These are phyloP conservation scores for Phalloptychus januarius DNA, from an alignment of 2,797 vertebrate species.

Conservation along the genomic window DNA sequence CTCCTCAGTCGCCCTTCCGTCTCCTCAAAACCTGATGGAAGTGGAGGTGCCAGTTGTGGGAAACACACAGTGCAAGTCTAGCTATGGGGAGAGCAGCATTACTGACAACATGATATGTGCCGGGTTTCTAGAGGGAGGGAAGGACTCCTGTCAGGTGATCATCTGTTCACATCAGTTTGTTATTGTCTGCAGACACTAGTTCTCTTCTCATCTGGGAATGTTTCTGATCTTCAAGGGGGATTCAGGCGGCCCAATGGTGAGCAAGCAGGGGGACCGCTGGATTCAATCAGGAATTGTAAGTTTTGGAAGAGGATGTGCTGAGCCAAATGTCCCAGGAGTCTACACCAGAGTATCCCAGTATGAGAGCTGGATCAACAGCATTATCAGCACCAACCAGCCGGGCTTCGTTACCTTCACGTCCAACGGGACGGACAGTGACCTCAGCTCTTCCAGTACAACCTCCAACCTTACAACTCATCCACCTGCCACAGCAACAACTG, in stretches of 20 bases:
- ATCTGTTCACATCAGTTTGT: background rate
- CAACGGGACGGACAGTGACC: slow-evolving; percentile 53
- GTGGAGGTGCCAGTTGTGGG: slow-evolving; percentile 67
- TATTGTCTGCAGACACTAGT: background rate
- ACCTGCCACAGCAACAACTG: background rate
- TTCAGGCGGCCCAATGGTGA: slow-evolving; percentile 20
- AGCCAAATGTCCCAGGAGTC: slow-evolving; percentile 45
- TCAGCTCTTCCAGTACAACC: slow-evolving; percentile 45
- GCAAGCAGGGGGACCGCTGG: slow-evolving; percentile 1
- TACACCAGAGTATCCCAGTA: slow-evolving; percentile 67
- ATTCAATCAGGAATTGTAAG: slow-evolving; percentile 55
- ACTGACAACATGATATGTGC: slow-evolving; percentile 77
- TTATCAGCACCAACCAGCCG: slow-evolving; percentile 25
- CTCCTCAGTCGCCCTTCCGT: slow-evolving; percentile 30
- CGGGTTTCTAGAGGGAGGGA: slow-evolving; percentile 59
- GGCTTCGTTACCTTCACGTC: slow-evolving; percentile 54
- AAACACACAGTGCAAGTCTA: slow-evolving; percentile 46
- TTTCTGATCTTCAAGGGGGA: slow-evolving; percentile 18
- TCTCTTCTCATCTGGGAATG: background rate
- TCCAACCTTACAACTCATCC: background rate
- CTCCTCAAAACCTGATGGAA: slow-evolving; percentile 67
- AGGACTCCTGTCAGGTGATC: slow-evolving; percentile 74
- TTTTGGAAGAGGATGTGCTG: slow-evolving; percentile 40
- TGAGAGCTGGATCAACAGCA: slow-evolving; percentile 59
- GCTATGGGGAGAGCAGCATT: slow-evolving; percentile 1